These are phyloP conservation scores for Tipula helvola DNA, from an alignment of 2,888 invertebrate genomes.

Conservation along the genomic window DNA sequence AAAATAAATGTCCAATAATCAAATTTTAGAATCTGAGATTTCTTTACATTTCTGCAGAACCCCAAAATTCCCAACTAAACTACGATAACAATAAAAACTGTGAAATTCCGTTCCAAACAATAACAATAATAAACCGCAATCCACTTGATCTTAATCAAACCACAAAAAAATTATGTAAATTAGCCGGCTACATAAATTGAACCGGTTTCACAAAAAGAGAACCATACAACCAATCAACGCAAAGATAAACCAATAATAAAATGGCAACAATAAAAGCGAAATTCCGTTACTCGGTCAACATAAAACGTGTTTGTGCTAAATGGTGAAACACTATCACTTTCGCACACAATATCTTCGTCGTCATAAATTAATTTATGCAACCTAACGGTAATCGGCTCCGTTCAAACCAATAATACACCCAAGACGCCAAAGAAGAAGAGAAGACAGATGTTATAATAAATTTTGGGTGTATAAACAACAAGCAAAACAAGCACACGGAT, in stretches of 20 bases:
- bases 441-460: not conserved
- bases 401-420: not conserved
- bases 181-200: not conserved
- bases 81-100: too few species aligned
- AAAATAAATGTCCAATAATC: too few species aligned
- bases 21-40: too few species aligned
- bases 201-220: not conserved
- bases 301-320: not conserved
- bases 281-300: not conserved
- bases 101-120: too few species aligned
- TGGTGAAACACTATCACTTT: not conserved
- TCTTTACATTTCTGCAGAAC: too few species aligned
- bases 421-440: not conserved
- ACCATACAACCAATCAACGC: too few species aligned
- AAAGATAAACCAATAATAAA: not conserved
- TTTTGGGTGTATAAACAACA: not conserved
- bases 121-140: not conserved
- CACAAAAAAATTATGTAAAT: not conserved
- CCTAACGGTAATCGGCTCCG: not conserved
- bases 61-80: too few species aligned
- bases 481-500: not conserved
- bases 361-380: not conserved
- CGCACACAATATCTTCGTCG: not conserved
- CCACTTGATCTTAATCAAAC: not conserved
- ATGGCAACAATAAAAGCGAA: not conserved